These are phyloP conservation scores for Orgyia antiqua DNA, from an alignment of 2,888 invertebrate species.

Conservation along the genomic window DNA sequence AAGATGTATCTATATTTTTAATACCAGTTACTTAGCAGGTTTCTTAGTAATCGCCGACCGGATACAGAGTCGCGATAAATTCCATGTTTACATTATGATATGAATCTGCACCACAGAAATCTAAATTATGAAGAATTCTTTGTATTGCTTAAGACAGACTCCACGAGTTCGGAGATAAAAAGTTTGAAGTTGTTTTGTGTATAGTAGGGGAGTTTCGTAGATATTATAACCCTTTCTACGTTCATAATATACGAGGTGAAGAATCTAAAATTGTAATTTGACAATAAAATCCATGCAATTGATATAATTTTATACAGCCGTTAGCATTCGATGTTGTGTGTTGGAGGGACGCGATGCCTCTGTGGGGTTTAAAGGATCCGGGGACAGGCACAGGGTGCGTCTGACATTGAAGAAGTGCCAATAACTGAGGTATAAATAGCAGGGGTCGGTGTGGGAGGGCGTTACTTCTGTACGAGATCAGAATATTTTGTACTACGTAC, in stretches of 20 bases:
- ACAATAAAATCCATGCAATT: slow-evolving; percentile 67
- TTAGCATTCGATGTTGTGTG: slow-evolving; percentile 69
- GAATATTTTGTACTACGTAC: slow-evolving; percentile 67
- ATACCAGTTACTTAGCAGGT: background rate
- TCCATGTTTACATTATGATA: slow-evolving; percentile 50
- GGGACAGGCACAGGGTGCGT: slow-evolving; percentile 72
- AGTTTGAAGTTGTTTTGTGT: slow-evolving; percentile 20
- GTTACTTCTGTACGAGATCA: slow-evolving; percentile 74
- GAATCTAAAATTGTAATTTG: slow-evolving; percentile 64
- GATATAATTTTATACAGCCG: slow-evolving; percentile 72
- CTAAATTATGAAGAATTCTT: no score
- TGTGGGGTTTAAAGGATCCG: slow-evolving; percentile 53
- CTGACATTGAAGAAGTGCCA: slow-evolving; percentile 80
- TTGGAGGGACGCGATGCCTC: slow-evolving; percentile 51
- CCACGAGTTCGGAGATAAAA: no score
- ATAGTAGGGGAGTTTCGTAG: slow-evolving; percentile 9
- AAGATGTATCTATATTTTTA: slow-evolving; percentile 31
- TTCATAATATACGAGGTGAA: slow-evolving; percentile 45
- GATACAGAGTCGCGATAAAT: slow-evolving; percentile 48
- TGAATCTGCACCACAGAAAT: slow-evolving; percentile 35
- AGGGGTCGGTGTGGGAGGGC: slow-evolving; percentile 67
- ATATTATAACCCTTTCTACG: slow-evolving; percentile 34
- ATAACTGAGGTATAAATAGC: slow-evolving; percentile 78
- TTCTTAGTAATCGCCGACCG: slow-evolving; percentile 44
- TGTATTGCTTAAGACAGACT: no score